Conservation (phyloP, 2,113 vertebrate species). For the Calonectris borealis region DNA sequence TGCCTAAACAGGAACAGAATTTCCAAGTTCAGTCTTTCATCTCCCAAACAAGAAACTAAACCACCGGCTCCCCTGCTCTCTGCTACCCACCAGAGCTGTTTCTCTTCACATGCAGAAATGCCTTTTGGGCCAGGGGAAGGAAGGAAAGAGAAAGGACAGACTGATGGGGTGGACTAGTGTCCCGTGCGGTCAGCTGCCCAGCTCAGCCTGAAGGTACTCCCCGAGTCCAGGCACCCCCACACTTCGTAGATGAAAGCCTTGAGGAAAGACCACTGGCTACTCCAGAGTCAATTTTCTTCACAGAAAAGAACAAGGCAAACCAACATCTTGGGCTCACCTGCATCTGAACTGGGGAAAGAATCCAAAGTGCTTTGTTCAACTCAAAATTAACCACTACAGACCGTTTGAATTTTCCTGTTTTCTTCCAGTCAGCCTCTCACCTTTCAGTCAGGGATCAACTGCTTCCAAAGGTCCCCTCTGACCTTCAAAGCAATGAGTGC, state of each 20-base stretch:
- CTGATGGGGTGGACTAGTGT: background rate
- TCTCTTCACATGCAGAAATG: background rate
- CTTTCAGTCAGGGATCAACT: background rate
- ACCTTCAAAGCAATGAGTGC: background rate
- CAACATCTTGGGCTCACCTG: background rate
- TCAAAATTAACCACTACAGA: background rate
- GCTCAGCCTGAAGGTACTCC: background rate
- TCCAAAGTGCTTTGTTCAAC: background rate
- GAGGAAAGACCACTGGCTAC: background rate
- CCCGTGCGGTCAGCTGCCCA: background rate
- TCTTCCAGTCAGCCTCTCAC: background rate
- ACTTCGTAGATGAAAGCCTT: background rate
- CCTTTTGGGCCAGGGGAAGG: background rate
- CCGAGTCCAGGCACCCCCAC: background rate
- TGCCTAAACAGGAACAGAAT: background rate
- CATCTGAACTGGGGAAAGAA: background rate
- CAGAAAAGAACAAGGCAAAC: background rate
- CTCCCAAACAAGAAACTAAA: background rate
- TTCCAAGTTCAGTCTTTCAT: background rate
- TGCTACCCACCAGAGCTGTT: background rate
- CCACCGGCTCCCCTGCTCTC: background rate
- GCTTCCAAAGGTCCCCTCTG: background rate
- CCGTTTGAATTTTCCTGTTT: background rate
- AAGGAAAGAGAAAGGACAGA: background rate
- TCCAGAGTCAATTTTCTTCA: background rate